Percentiles rank a stretch among this genome's conserved stretches.
Evolutionary conservation across 2,113 vertebrate genomes (phyloP).

Genomic region (Rafetus swinhoei): DNA sequence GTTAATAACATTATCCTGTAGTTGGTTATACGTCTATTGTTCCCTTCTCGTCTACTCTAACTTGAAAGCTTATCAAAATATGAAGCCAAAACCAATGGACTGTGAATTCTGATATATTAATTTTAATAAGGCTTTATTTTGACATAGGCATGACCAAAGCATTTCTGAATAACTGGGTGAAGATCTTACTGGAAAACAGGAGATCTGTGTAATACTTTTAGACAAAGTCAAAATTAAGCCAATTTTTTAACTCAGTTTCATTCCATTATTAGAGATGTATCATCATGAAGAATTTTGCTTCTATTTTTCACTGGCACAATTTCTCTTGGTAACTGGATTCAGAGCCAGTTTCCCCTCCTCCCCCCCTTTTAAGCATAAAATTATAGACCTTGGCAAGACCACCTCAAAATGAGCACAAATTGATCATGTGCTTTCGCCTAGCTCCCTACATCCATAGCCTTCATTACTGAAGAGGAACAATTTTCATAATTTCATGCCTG

Average conservation of each 20-base stretch:
- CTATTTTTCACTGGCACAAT: not conserved
- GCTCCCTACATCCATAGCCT: not conserved
- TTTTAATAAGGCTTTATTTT: slow-evolving; percentile 53
- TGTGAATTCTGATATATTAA: slow-evolving; percentile 61
- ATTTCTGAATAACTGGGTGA: slow-evolving; percentile 44
- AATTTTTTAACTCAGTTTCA: slow-evolving; percentile 29
- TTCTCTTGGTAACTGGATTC: not conserved
- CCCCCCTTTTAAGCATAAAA: not conserved
- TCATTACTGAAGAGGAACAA: not conserved
- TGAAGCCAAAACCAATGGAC: slow-evolving; percentile 56
- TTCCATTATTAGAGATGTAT: not conserved
- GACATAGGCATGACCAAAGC: not conserved
- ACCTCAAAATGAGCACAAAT: not conserved
- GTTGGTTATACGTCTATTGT: slow-evolving; percentile 62
- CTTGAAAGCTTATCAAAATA: slow-evolving; percentile 59
- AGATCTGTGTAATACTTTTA: slow-evolving; percentile 34
- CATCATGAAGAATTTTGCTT: slow-evolving; percentile 15
- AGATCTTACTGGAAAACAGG: not conserved
- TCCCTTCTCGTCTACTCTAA: slow-evolving; percentile 47
- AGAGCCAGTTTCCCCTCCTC: not conserved
- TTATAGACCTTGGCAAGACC: not conserved
- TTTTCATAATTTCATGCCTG: not conserved
- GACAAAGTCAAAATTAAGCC: slow-evolving; percentile 46
- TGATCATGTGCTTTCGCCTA: not conserved
- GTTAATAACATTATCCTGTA: slow-evolving; percentile 57